Evolutionary conservation across 2,888 invertebrate species (phyloP), one percentile per base, ranked within the genome.

Genomic region (Macrosoma leucophasiata): DNA sequence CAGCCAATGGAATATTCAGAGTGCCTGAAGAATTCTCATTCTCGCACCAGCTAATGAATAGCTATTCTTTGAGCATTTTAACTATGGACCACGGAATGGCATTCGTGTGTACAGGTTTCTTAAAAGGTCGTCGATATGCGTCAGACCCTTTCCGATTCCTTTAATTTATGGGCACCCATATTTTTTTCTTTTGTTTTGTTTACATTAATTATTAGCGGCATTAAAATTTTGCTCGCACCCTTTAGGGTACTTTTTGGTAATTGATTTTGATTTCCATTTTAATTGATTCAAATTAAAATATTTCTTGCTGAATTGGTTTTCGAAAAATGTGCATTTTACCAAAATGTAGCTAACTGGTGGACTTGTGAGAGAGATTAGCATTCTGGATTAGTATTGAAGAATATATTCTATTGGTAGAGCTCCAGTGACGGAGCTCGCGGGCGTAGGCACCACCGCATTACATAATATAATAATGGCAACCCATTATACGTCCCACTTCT

Each of bases 41-140:
- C 81, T 84, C 82, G 81, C 84, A 71, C 82, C 79, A 73, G 64
- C 81, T 84, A 84, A 82, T 84, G 84, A 84, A 84, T 82, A 84
- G 78, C 78, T 81, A 84, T 84, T 79, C 82, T 79, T 72, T 66
- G 71, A 73, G 78, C 74, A 84, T 84, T 82, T 84, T 81, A 84
- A 81, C 84, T 82, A 84, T 84, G 84, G 75, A 52, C 62, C 62
- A 62, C 59, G 79, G 84, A 77, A 81, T 81, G 84, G 84, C 76
- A 81, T 84, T 64, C 59, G 65, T 73, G 65, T 78, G 82, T 78
- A 76, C 79, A 79, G 77, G 78, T 81, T 74, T 78, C 78, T 79
- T 77, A 78, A 79, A 82, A 81, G 79, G 79, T 71, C 71, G 69
- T 55, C 77, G 77, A 78, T 79, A 78, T 74, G 73, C 75, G 71